These are phyloP conservation scores for Parasteatoda tepidariorum DNA, from an alignment of 1,140 invertebrate genomes.

Conservation along the genomic window DNA sequence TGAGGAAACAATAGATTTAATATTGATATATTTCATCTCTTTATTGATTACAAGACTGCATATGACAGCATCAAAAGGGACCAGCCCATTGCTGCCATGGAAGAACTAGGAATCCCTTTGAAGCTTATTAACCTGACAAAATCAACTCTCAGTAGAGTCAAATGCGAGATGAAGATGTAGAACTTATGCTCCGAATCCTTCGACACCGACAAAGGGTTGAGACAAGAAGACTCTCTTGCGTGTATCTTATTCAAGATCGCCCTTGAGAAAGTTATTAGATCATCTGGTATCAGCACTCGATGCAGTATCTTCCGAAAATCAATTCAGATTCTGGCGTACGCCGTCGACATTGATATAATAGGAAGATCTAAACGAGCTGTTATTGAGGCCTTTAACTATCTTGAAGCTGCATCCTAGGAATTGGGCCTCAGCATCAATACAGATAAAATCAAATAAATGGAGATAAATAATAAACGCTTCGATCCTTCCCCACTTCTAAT, in stretches of 20 bases:
- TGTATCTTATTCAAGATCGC: constrained; percentile 1
- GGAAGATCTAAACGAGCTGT: background rate
- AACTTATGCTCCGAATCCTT: no score
- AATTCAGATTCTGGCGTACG: constrained; percentile 1
- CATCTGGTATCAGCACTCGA: background rate
- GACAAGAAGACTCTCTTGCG: background rate
- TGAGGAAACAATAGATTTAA: background rate
- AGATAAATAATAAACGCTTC: constrained; percentile 3
- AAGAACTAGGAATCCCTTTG: background rate
- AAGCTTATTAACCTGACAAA: constrained; percentile 20
- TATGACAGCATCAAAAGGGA: no score
- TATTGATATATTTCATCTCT: background rate
- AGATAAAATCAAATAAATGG: constrained; percentile 4
- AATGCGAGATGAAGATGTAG: constrained; percentile 7
- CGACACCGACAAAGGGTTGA: background rate
- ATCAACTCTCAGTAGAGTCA: constrained; percentile 11
- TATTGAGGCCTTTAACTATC: background rate
- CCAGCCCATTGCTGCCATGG: background rate
- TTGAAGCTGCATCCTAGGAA: constrained; percentile 2
- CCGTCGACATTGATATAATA: background rate
- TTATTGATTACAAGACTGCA: background rate
- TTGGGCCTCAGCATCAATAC: background rate
- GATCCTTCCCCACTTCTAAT: background rate
- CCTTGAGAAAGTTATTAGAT: constrained; percentile 5
- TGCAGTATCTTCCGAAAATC: background rate